Evolutionary conservation across 2,888 invertebrate genomes (phyloP).

Genomic region (Coenonympha glycerion): DNA sequence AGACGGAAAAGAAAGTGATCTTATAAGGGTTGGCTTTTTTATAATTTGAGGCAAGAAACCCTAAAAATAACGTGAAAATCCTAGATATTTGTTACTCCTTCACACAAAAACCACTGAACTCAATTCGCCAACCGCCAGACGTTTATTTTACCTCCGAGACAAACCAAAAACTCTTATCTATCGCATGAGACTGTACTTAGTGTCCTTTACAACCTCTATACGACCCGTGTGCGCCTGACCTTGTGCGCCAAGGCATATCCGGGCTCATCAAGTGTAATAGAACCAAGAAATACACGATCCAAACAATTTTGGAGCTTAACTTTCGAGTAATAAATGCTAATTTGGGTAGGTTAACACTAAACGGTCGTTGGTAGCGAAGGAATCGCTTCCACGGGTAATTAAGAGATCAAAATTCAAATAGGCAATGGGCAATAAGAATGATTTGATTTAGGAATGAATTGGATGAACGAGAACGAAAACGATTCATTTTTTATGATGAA

Average conservation of each 20-base stretch:
- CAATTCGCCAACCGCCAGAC: no score
- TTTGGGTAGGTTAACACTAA: no score
- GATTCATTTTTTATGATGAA: not conserved
- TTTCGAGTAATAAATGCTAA: constrained; percentile 1
- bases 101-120: no score
- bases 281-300: constrained; percentile 18
- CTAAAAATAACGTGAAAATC: no score
- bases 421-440: not conserved
- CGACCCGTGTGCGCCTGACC: constrained; percentile 53
- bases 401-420: constrained; percentile 9
- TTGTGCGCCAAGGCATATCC: constrained; percentile 65
- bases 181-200: constrained; percentile 56
- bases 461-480: not conserved
- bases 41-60: no score
- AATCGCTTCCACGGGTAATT: constrained; percentile 7
- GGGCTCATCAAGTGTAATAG: constrained; percentile 46
- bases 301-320: constrained; percentile 9
- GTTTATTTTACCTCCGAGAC: no score
- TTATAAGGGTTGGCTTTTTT: no score
- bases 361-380: not conserved
- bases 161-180: constrained; percentile 45
- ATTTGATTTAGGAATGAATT: constrained; percentile 1
- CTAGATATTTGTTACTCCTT: no score
- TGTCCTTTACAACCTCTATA: constrained; percentile 55
- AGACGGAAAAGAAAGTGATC: no score